Base-by-base conservation (phyloP, 2,888 invertebrate genomes). In the Horisme vitalbata region DNA sequence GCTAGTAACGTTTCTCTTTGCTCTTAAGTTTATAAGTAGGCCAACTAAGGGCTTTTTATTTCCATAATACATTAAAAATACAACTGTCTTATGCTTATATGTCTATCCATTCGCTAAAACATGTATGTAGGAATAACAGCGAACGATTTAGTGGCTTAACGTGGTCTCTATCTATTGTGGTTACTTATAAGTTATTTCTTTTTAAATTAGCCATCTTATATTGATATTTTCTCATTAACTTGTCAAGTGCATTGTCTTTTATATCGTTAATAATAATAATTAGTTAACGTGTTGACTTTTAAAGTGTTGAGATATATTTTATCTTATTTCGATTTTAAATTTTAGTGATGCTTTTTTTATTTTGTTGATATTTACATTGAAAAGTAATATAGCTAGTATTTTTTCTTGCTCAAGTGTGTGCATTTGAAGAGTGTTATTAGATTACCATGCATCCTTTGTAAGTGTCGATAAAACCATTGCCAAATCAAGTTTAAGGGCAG, bases 361-460 rank as follows among this genome's bases (percentile, higher is more conserved):
- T n/a, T n/a, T 7, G 12, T 7, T 11, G 32, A 33, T 39, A 49
- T 39, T 33, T 27, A 38, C 24, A 44, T 39, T 13, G 20, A 12
- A 15, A 24, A 23, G 30, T 13, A 39, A 41, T 32, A 32, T 36
- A 49, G 32, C 32, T 37, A 39, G 26, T 41, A 27, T 31, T 56
- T 48, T 37, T 35, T 52, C 57, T 61, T 51, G 27, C 49, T 49
- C 13, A 21, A 52, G 26, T 24, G 26, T 54, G 70, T 70, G 66
- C 62, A 57, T 62, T 55, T 61, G 52, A 55, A 56, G 52, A 62
- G 60, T 65, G 64, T 67, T 8, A 12, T 4, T 11, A 47, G 47
- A 61, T 64, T 59, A 64, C 61, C 63, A 67, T 73, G 73, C 71
- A 59, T 58, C 55, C 37, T 18, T 5, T 21, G 31, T 36, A 35